Percentiles rank a stretch among this genome's conserved stretches.
These are phyloP conservation scores for Lepus europaeus DNA, from an alignment of 2,113 vertebrate genomes.

Conservation along the genomic window DNA sequence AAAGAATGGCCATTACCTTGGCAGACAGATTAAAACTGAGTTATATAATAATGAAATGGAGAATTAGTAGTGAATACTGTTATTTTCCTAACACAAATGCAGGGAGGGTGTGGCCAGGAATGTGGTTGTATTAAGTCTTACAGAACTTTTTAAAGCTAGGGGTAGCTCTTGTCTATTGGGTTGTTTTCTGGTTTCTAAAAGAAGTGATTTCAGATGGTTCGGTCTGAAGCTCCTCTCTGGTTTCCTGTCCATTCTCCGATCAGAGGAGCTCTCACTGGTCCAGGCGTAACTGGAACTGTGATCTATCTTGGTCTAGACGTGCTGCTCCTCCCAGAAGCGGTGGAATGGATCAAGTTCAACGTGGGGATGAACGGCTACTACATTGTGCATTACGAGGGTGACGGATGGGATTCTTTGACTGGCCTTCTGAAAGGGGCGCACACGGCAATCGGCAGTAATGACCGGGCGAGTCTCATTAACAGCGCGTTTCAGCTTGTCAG, in stretches of 20 bases:
- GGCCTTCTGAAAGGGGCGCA: conserved; percentile 90
- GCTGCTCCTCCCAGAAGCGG: conserved; percentile 91
- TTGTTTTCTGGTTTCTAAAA: conserved; percentile 45
- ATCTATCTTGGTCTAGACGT: conserved; percentile 88
- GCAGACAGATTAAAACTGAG: not conserved
- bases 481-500: conserved; percentile 95
- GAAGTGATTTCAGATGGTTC: conserved; percentile 22
- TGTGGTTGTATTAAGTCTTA: not conserved
- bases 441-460: conserved; percentile 91
- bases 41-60: not conserved
- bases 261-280: not conserved
- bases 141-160: not conserved
- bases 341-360: conserved; percentile 96
- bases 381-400: conserved; percentile 93
- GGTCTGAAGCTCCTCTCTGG: conserved; percentile 2
- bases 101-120: not conserved
- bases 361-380: conserved; percentile 96
- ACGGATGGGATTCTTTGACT: conserved; percentile 92
- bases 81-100: not conserved
- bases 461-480: conserved; percentile 94
- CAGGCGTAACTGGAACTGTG: not conserved
- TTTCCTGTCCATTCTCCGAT: conserved; percentile 34
- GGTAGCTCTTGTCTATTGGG: not conserved
- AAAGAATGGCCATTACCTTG: conserved; percentile 41
- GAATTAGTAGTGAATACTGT: not conserved